Evolutionary conservation across 2,113 vertebrate genomes (phyloP), one percentile per base, ranked within the genome.

Genomic region (Xiphophorus hellerii): DNA sequence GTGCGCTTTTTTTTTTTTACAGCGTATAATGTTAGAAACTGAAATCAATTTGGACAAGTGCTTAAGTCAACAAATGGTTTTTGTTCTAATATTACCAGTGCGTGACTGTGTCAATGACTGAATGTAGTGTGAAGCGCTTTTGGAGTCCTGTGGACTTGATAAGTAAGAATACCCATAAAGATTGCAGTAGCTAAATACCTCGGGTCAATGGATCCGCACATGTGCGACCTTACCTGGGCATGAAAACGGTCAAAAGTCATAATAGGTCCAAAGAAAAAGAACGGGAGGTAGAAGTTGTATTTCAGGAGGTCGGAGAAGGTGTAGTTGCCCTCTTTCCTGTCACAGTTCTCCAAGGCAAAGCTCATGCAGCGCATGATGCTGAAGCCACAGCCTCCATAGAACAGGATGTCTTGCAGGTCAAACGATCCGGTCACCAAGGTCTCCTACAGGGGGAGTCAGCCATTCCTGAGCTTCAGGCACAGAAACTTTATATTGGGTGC

Each of bases 261-360:
- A 87, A 99, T 88, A 6, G 98, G 98, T 73, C 98, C 98, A 0
- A 99, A 99, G 94, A 98, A 99, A 94, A 99, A 99, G 94, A 99
- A 99, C 0, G 98, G 98, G 94, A 99, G 96, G 95, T 99, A 99
- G 96, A 99, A 99, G 89, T 99, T 99, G 94, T 99, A 99, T 84
- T 95, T 97, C 92, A 99, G 92, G 89, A 99, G 95, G 87, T 98
- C 96, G 0, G 92, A 85, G 62, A 99, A 95, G 5, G 95, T 95
- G 89, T 96, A 98, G 90, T 93, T 95, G 60, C 96, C 96, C 0
- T 96, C 95, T 3, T 96, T 95, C 90, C 68, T 96, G 63, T 97
- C 94, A 0, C 92, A 96, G 89, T 94, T 96, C 93, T 99, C 98
- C 1, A 99, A 92, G 0, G 96, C 96, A 0, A 99, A 99, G 92